Conservation (phyloP, 2,888 invertebrate genomes). For the Smittia aterrima region DNA sequence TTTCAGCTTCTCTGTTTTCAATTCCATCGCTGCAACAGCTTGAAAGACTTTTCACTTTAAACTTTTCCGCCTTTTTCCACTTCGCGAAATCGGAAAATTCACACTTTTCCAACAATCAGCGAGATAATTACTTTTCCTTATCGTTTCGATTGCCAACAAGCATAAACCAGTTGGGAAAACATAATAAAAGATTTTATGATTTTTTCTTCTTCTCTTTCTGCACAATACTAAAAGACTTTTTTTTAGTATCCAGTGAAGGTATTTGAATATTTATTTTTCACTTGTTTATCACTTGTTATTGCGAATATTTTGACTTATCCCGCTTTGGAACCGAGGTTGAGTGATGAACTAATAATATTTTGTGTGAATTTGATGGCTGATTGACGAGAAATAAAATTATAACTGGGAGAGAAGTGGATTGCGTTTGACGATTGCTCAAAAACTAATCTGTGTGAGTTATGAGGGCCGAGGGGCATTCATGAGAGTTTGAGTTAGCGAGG, state of each 20-base stretch:
- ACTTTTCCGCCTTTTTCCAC: not conserved
- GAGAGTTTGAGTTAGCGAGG: too few species aligned
- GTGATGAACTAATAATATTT: conserved; percentile 7
- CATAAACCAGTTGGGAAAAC: conserved; percentile 30
- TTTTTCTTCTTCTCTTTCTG: conserved; percentile 16
- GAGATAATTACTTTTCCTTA: not conserved
- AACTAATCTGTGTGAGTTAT: too few species aligned
- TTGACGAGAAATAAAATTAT: conserved; percentile 34
- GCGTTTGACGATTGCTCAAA: conserved; percentile 23
- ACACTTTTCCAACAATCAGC: not conserved
- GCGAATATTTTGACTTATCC: not conserved
- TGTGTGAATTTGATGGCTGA: conserved; percentile 26
- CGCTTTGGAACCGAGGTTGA: not conserved
- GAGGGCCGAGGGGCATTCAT: too few species aligned
- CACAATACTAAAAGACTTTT: conserved; percentile 22
- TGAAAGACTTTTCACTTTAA: not conserved
- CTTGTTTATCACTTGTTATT: not conserved
- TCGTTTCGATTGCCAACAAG: conserved; percentile 19
- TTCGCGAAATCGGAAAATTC: not conserved
- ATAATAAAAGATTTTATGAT: conserved; percentile 22
- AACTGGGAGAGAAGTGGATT: conserved; percentile 20
- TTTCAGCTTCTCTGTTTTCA: not conserved
- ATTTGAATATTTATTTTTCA: not conserved
- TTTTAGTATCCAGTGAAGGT: conserved; percentile 8
- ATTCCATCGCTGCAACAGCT: not conserved